Evolutionary conservation across 2,888 invertebrate genomes (phyloP), one percentile per base, ranked within the genome.

Genomic region (Melanophora roralis): DNA sequence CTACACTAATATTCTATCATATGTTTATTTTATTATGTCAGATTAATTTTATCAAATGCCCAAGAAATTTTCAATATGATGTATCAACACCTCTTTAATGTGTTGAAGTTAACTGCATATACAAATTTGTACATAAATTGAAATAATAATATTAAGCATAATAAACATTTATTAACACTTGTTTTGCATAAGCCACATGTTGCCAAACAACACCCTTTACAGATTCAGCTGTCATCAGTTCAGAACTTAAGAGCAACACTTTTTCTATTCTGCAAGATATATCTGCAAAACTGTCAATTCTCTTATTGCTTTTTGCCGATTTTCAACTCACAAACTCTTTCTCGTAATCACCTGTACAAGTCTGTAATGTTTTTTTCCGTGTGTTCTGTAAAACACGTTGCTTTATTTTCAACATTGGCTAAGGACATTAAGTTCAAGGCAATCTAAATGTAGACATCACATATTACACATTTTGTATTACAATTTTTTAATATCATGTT

Each of bases 351-450:
- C 12, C 19, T 45, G 27, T 6, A 34, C 23, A 9, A 47, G 27
- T 64, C 51, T 65, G 57, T 23, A 12, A 47, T 69, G 57, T 78
- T 78, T 68, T 62, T 38, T n/a, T 69, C 40, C 43, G 43, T 16
- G 38, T 64, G 57, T 64, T 57, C 57, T 74, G 67, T 51, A 74
- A 43, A 47, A 59, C 19, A 60, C 47, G n/a, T 60, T 80, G 67
- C 55, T 49, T 76, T 68, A 43, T 53, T 64, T 80, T 73, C 73
- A 80, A 57, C 80, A 80, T 80, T 80, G 80, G 45, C 68, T 67
- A 64, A 76, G 80, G 76, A 67, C 72, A 76, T 51, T 76, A 80
- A 80, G 80, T 80, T 80, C 80, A 80, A 80, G 80, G 80, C 80
- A 76, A 76, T 80, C 64, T 59, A 19, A 57, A 76, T 47, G 59